Conservation (phyloP, 2,797 vertebrate genomes). For the Florisuga fusca region DNA sequence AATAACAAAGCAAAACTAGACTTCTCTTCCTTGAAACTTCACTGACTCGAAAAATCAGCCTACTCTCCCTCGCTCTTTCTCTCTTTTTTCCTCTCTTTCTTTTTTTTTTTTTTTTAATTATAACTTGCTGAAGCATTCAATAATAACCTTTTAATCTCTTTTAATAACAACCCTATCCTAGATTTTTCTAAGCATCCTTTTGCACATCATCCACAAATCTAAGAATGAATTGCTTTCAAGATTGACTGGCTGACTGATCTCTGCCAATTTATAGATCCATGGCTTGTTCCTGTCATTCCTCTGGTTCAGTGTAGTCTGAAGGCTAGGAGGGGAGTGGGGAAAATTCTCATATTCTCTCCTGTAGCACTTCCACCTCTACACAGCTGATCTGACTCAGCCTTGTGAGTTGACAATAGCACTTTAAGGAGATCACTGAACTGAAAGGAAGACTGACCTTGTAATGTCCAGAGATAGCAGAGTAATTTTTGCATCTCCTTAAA, state of each 20-base stretch:
- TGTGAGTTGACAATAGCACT: not conserved
- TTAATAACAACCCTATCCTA: constrained; percentile 77
- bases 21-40: constrained; percentile 79
- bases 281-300: not conserved
- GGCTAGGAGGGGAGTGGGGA: not conserved
- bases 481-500: not conserved
- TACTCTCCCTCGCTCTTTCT: not conserved
- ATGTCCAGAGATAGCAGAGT: not conserved
- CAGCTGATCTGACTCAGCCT: not conserved
- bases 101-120: constrained; percentile 74
- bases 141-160: constrained; percentile 82
- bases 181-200: constrained; percentile 75
- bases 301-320: not conserved
- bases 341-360: not conserved
- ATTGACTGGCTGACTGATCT: constrained; percentile 73
- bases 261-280: constrained; percentile 56
- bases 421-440: not conserved
- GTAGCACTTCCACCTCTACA: not conserved
- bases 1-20: constrained; percentile 68
- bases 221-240: constrained; percentile 71
- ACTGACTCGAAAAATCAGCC: constrained; percentile 77
- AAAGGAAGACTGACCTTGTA: not conserved
- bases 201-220: constrained; percentile 72
- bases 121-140: constrained; percentile 72
- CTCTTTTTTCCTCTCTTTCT: not conserved